These are phyloP conservation scores for Meriones psammophilus DNA, from an alignment of 2,797 vertebrate species.

Conservation along the genomic window DNA sequence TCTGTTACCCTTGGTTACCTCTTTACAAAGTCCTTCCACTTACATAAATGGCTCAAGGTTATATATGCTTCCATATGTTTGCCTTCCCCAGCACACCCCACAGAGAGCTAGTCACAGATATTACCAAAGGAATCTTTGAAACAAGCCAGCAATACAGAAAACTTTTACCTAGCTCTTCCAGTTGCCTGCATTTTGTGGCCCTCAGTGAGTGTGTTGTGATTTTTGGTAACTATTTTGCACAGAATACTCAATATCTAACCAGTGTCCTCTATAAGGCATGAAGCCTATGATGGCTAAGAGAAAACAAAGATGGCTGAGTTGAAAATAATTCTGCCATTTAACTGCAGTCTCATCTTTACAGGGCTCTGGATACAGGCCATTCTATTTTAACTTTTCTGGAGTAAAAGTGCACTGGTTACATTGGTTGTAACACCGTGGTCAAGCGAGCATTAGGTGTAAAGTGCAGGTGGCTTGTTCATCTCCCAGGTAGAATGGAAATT, in stretches of 20 bases:
- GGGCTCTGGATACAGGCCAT: background rate
- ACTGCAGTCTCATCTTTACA: background rate
- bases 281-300: conserved; percentile 89
- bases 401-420: conserved; percentile 11
- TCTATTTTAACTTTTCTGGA: background rate
- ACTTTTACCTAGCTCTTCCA: conserved; percentile 89
- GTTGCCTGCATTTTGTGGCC: conserved; percentile 91
- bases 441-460: background rate
- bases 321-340: background rate
- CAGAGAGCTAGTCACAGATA: background rate
- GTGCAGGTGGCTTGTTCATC: background rate
- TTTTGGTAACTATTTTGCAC: conserved; percentile 88
- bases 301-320: background rate
- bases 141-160: background rate
- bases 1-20: background rate
- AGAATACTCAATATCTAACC: conserved; percentile 93
- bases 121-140: background rate
- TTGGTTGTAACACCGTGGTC: background rate
- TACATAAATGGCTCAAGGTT: background rate
- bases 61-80: background rate
- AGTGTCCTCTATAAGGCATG: conserved; percentile 93
- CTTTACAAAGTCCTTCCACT: background rate
- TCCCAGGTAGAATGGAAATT: background rate
- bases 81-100: background rate
- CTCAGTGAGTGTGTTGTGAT: conserved; percentile 91